phyloP scores from a whole-genome alignment of 2,113 vertebrate genomes.

The Mohoua ochrocephala region DNA sequence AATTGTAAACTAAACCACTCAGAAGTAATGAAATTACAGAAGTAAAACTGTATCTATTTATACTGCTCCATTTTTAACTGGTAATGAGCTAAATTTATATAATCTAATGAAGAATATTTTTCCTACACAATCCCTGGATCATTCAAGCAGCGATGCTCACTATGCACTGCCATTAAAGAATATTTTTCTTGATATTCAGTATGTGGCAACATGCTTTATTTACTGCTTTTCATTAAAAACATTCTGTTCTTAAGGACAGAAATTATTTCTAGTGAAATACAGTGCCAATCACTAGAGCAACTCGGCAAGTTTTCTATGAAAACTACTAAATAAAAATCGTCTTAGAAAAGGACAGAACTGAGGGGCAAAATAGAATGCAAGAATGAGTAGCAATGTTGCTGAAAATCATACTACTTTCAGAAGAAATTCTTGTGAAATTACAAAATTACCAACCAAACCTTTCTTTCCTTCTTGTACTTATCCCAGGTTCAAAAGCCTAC shows the following conservation, averaged over 20 bases:
- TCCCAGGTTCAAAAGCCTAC: not conserved
- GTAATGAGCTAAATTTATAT: not conserved
- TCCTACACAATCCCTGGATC: not conserved
- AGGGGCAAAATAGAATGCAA: not conserved
- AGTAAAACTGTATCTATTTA: not conserved
- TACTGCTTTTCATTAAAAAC: not conserved
- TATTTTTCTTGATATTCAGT: not conserved
- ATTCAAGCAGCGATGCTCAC: not conserved
- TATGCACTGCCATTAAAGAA: not conserved
- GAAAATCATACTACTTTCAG: not conserved
- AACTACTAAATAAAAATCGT: not conserved
- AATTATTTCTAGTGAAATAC: not conserved
- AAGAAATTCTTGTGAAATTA: not conserved
- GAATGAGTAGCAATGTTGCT: not conserved
- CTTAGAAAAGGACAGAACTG: not conserved
- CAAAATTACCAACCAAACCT: not conserved
- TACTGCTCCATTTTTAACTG: not conserved
- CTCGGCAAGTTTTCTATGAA: not conserved
- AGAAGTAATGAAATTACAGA: not conserved
- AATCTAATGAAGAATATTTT: not conserved
- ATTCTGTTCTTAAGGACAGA: not conserved
- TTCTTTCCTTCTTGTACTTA: not conserved
- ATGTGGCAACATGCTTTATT: not conserved
- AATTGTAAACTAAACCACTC: not conserved
- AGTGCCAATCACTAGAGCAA: not conserved